Percentiles rank a stretch among this genome's conserved stretches.
Conservation (phyloP, 2,888 invertebrate species). For the Lepas anatifera region DNA sequence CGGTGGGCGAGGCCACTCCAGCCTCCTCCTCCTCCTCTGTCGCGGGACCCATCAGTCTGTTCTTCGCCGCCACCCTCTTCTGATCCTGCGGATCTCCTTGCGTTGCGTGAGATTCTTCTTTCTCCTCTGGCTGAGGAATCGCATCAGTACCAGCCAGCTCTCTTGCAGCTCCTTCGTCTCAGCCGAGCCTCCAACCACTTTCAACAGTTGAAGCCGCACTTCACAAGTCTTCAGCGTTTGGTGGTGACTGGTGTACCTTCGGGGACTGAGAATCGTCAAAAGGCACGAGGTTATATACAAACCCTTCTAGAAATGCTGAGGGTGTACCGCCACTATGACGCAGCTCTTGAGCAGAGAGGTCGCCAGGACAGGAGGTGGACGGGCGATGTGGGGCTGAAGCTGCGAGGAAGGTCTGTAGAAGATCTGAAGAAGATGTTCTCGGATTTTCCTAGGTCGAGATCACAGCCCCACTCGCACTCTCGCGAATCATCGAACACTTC, state of each 20-base stretch:
- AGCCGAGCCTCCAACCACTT: not conserved
- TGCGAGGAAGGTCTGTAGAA: constrained; percentile 76
- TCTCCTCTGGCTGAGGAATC: not conserved
- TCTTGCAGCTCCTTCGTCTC: not conserved
- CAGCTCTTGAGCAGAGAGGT: not conserved
- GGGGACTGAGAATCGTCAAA: not conserved
- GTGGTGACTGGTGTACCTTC: not conserved
- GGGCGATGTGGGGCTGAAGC: constrained; percentile 60
- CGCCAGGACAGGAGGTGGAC: constrained; percentile 29
- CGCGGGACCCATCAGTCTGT: too few relatives aligned
- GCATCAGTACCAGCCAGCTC: not conserved
- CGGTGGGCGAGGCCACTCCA: too few relatives aligned
- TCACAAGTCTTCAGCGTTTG: not conserved
- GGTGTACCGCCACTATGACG: not conserved
- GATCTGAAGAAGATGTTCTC: constrained; percentile 42
- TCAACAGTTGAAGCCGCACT: not conserved
- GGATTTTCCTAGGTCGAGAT: too few relatives aligned
- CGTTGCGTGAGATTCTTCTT: not conserved
- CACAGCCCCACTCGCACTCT: not conserved
- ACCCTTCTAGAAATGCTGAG: not conserved
- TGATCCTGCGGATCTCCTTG: not conserved
- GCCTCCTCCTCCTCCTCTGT: too few relatives aligned
- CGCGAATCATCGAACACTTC: not conserved
- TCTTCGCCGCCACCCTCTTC: too few relatives aligned
- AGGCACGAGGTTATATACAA: not conserved